Base-by-base conservation (phyloP, 2,113 vertebrate species). In the Takifugu flavidus region DNA sequence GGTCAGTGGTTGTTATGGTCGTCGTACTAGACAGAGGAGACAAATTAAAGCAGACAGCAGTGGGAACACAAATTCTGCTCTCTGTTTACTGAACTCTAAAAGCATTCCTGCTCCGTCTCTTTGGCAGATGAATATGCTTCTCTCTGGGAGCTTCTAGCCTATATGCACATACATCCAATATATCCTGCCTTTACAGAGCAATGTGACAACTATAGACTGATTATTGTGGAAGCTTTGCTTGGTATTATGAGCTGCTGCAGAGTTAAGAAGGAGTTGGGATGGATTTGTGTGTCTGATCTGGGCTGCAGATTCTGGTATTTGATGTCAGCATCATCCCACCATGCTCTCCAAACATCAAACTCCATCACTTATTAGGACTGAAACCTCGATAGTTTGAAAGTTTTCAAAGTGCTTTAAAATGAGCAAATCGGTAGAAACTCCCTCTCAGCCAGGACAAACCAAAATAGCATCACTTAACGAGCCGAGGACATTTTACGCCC, bases 21-120 rank as follows among this genome's bases (percentile, higher is more conserved):
- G 53, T 28, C 2, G 2, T 45, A 43, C 49, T 60, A 56, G 51
- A 45, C 8, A 25, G 49, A 42, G 13, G 43, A 79, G 62, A 66
- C 65, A 75, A 74, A 79, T 77, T 72, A 65, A 78, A 42, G 56
- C 53, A 63, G 77, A 75, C 66, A 72, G 75, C 72, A 71, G 70
- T 75, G 77, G 81, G 75, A 84, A 85, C 72, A 60, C 82, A 74
- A 60, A 65, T 63, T 53, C 20, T 51, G 25, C 61, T 72, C 42
- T 47, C 45, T 20, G 43, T 64, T 57, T 72, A 67, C 70, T 56
- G 74, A 78, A 75, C 63, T 74, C 56, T 46, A 49, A 43, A 70
- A 45, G 45, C 67, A 74, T 74, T 82, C 55, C 70, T 77, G 28
- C 59, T 57, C 20, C 52, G 56, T 70, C 59, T 78, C 75, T 82